Evolutionary conservation across 1,140 invertebrate genomes (phyloP), one percentile per base, ranked within the genome.

Genomic region (Ostrea denselamellosa): DNA sequence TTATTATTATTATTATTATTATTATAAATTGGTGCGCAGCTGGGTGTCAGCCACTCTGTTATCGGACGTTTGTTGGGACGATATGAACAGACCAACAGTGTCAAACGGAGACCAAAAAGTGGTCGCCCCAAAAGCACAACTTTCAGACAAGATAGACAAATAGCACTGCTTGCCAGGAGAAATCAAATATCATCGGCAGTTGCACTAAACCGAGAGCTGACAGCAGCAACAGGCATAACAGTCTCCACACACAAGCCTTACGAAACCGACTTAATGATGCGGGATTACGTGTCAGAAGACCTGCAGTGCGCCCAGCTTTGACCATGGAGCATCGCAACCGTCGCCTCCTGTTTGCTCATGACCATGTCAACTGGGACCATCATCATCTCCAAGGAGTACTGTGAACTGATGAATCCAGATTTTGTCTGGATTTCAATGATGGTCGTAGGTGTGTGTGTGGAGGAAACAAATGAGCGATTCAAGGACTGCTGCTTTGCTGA

Each of bases 391-490:
- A 58, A 52, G 54, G 56, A 25, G 83, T 85, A 28, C 17, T 89
- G 0, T 89, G 71, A 53, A 83, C 86, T 52, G 65, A 87, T 89
- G 86, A 82, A 84, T 89, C 83, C 14, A 81, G 83, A 44, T 87
- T 85, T 83, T 87, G 83, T 82, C 44, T 87, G 14, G 86, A 87
- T 22, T 89, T 87, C 54, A 86, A 86, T 44, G 83, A 87, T 53
- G 82, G 88, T 14, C 65, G 86, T 14, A 56, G 34, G 19, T 28
- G 86, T 28, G 68, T 89, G 3, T 87, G 65, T 53, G 77, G 86
- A 86, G 83, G 1, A 62, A 14, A n/a, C n/a, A n/a, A 62, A 62
- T 12, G 58, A 62, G 58, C 9, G 9, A 25, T 34, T 71, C 9
- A 28, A 8, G 0, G 22, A 71, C 81, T 62, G 54, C 8, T 58